These are phyloP conservation scores for Megaceryle alcyon DNA, from an alignment of 2,797 vertebrate genomes.

Conservation along the genomic window DNA sequence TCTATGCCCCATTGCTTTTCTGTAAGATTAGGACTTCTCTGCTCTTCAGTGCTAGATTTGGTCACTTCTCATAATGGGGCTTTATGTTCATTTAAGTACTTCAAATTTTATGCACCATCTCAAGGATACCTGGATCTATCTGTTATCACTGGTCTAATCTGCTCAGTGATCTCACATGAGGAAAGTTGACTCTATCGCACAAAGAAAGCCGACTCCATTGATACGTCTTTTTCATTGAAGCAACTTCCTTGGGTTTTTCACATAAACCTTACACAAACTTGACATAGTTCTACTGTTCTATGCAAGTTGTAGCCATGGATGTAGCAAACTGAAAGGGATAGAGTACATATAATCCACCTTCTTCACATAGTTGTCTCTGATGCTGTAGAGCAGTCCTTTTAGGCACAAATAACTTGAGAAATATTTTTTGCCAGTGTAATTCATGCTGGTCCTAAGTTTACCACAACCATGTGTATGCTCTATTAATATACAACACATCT, in stretches of 20 bases:
- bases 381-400: background rate
- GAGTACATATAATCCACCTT: background rate
- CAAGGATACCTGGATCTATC: background rate
- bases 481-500: background rate
- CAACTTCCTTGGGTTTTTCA: background rate
- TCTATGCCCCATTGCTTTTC: background rate
- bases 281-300: background rate
- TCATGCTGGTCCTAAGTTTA: background rate
- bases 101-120: background rate
- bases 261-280: background rate
- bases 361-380: background rate
- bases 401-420: background rate
- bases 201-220: background rate
- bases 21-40: background rate
- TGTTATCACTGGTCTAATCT: background rate
- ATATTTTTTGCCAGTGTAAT: background rate
- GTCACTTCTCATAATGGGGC: background rate
- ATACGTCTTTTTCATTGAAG: background rate
- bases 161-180: background rate
- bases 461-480: background rate
- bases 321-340: background rate
- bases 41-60: background rate
- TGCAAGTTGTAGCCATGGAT: background rate
- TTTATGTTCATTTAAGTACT: background rate
- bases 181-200: background rate